A percentile compares a stretch with the other conserved stretches of the same genome.
Evolutionary conservation across 2,888 invertebrate species (phyloP).

Genomic region (Achlya flavicornis): DNA sequence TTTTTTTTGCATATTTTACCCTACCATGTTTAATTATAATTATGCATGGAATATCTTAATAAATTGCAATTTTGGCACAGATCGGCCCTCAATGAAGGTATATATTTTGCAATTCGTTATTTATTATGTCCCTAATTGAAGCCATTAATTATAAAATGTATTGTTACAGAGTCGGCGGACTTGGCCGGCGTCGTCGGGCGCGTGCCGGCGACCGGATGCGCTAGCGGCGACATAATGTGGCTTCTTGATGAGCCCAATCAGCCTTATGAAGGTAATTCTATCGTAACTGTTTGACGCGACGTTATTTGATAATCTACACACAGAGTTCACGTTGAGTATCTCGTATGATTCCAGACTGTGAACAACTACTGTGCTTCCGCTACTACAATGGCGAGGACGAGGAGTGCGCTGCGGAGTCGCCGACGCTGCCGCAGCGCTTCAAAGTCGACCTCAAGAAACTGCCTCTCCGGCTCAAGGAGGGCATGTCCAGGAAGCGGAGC

Average conservation of each 20-base stretch:
- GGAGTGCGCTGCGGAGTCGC: constrained; percentile 86
- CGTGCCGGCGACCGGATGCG: constrained; percentile 83
- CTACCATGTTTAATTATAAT: too few relatives aligned
- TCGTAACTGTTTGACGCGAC: constrained; percentile 26
- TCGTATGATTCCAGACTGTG: constrained; percentile 83
- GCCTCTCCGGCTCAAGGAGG: constrained; percentile 81
- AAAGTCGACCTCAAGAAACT: constrained; percentile 85
- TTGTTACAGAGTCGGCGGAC: constrained; percentile 70
- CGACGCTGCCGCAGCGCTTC: constrained; percentile 69
- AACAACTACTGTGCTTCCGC: constrained; percentile 87
- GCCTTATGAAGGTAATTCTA: constrained; percentile 84
- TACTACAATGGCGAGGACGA: constrained; percentile 87
- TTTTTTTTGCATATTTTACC: neutral
- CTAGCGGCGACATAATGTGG: constrained; percentile 87
- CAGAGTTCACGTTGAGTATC: constrained; percentile 6
- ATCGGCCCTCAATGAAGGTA: neutral
- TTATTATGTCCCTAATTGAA: constrained; percentile 14
- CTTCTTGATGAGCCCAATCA: constrained; percentile 87
- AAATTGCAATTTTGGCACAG: too few relatives aligned
- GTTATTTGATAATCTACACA: neutral
- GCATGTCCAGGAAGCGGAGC: constrained; percentile 77
- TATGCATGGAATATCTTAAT: too few relatives aligned
- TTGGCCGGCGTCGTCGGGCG: constrained; percentile 71
- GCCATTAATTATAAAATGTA: constrained; percentile 25
- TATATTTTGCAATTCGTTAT: neutral